Evolutionary conservation across 2,888 invertebrate species (phyloP), one percentile per base, ranked within the genome.

Genomic region (Cacoxenus indagator): DNA sequence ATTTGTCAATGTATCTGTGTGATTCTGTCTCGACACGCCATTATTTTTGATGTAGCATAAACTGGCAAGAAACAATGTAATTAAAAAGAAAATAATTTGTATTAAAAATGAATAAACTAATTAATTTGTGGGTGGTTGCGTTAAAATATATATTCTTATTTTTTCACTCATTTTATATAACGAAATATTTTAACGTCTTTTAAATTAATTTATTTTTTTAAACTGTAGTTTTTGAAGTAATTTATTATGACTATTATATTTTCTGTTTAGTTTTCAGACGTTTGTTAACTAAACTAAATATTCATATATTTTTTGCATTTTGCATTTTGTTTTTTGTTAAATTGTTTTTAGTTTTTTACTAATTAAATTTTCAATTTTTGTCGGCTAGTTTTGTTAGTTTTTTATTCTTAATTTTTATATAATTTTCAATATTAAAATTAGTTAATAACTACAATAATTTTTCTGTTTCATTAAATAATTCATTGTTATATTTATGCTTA

Each of bases 391-490:
- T 65, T 69, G 69, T 65, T 68, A 45, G 65, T 65, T 43, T 48
- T 51, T 37, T 59, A 65, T 59, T 59, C 37, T 11, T 66, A 55
- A 37, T 61, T 70, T 62, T 55, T 62, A 64, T 70, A 61, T 67
- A 59, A 17, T 59, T 64, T 64, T 67, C 64, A 70, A 37, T 75
- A 78, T 81, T 77, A 79, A 81, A 78, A 78, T 81, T 82, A 76
- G 76, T 80, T 80, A 77, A 75, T 82, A 82, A 78, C 82, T 82
- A 82, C 81, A 79, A 76, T 75, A 81, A 75, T 78, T 70, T 82
- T 76, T 54, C 61, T 70, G 66, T 55, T 22, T 61, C 64, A 68
- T 62, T 24, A 62, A 37, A 67, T 48, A 62, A 62, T 73, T 72
- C 73, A 73, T 69, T 73, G 70, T 67, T 73, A 59, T 70, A 77